Conservation (phyloP, 2,888 invertebrate genomes). For the Malachius bipustulatus region DNA sequence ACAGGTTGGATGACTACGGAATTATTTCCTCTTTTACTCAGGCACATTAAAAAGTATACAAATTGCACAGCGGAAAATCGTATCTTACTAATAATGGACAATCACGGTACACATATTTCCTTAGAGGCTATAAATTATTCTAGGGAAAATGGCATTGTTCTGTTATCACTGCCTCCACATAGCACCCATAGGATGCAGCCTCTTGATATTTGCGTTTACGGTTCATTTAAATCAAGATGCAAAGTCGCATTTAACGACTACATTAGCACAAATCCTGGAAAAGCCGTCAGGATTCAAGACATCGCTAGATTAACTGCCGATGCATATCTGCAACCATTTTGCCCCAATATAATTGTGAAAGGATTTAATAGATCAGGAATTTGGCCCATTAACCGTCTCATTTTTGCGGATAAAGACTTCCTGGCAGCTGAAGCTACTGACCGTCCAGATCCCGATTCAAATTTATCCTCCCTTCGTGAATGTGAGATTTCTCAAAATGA, state of each 20-base stretch:
- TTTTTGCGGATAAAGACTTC: conserved; percentile 1
- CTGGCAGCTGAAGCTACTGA: conserved; percentile 3
- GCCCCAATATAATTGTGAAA: conserved; percentile 1
- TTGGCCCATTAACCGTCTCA: conserved; percentile 3
- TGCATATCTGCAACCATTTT: conserved; percentile 1
- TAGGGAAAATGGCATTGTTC: conserved; percentile 1
- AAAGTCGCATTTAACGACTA: conserved; percentile 2
- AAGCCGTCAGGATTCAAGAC: conserved; percentile 2
- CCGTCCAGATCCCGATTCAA: not conserved
- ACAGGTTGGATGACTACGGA: conserved; percentile 1
- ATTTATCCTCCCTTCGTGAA: conserved; percentile 1
- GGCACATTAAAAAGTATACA: conserved; percentile 3
- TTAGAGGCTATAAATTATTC: conserved; percentile 1
- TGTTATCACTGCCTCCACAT: conserved; percentile 3
- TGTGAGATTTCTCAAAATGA: conserved; percentile 1
- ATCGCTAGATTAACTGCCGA: conserved; percentile 2
- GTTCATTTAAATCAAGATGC: conserved; percentile 2
- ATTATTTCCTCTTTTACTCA: conserved; percentile 1
- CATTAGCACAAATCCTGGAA: conserved; percentile 3
- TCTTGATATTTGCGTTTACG: conserved; percentile 1
- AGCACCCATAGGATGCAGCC: conserved; percentile 3
- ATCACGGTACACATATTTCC: conserved; percentile 2
- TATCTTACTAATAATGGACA: conserved; percentile 1
- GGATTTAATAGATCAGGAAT: conserved; percentile 3
- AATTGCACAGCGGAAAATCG: conserved; percentile 2